Evolutionary conservation across 2,113 vertebrate genomes (phyloP).

Genomic region (Caretta caretta): DNA sequence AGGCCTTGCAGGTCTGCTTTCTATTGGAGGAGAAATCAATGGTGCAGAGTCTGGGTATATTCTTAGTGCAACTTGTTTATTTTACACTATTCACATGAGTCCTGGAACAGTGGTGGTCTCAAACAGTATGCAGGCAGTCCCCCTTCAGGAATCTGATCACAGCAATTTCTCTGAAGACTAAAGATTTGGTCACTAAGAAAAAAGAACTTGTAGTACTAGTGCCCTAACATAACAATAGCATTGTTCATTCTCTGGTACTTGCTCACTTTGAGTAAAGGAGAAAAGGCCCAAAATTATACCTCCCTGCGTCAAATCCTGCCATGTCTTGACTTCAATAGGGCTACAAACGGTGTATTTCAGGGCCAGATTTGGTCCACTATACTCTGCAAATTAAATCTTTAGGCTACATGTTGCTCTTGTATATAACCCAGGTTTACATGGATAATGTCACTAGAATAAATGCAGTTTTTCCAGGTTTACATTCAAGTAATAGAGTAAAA

Average conservation of each 20-base stretch:
- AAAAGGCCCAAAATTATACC: background rate
- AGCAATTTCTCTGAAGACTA: background rate
- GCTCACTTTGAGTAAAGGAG: background rate
- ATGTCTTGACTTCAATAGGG: background rate
- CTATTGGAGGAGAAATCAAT: background rate
- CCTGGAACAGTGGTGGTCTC: background rate
- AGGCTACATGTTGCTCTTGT: background rate
- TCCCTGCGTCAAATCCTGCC: background rate
- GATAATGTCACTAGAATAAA: background rate
- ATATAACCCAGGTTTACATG: background rate
- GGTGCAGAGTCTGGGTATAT: background rate
- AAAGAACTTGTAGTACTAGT: too few species aligned
- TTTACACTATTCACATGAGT: background rate
- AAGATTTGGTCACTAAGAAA: background rate
- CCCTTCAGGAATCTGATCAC: background rate
- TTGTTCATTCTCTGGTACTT: background rate
- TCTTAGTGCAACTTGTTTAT: background rate
- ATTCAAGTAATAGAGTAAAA: background rate
- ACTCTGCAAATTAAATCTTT: background rate
- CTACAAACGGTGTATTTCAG: background rate
- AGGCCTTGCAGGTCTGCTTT: background rate
- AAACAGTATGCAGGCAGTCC: background rate
- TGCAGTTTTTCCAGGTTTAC: background rate
- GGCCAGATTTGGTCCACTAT: background rate
- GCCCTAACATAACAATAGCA: too few species aligned